A percentile compares a stretch with the other conserved stretches of the same genome.
These are phyloP conservation scores for Agrypnia vestita DNA, from an alignment of 1,140 invertebrate genomes.

Conservation along the genomic window DNA sequence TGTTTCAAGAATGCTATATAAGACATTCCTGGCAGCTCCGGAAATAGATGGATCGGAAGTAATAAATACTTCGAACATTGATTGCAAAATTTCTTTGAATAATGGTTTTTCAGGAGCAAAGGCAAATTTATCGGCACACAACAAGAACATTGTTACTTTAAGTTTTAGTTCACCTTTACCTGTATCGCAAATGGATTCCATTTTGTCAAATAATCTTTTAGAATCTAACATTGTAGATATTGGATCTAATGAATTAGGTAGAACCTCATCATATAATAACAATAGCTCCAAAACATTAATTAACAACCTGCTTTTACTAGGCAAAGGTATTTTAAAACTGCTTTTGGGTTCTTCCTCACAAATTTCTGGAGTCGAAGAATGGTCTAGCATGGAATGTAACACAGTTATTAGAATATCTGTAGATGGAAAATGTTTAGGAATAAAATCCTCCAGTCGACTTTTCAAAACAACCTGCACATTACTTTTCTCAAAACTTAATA, in stretches of 20 bases:
- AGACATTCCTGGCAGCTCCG: conserved; percentile 67
- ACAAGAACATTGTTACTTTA: conserved; percentile 78
- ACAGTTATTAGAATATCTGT: conserved; percentile 70
- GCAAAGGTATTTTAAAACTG: conserved; percentile 64
- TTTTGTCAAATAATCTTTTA: conserved; percentile 69
- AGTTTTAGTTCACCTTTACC: conserved; percentile 74
- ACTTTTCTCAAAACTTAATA: conserved; percentile 63
- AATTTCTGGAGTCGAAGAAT: conserved; percentile 55
- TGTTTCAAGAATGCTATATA: conserved; percentile 74
- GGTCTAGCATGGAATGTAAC: conserved; percentile 71
- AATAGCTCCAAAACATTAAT: conserved; percentile 73
- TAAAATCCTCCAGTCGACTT: conserved; percentile 68
- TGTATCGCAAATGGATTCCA: conserved; percentile 64
- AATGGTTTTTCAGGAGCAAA: conserved; percentile 74
- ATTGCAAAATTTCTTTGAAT: conserved; percentile 75
- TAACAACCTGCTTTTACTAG: conserved; percentile 67
- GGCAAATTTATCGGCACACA: conserved; percentile 73
- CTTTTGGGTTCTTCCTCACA: conserved; percentile 54
- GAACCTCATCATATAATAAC: conserved; percentile 72
- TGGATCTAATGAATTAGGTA: conserved; percentile 73
- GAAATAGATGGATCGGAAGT: conserved; percentile 68
- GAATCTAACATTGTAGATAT: conserved; percentile 69
- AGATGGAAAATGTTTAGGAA: conserved; percentile 73
- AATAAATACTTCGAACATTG: conserved; percentile 74
- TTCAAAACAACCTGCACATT: conserved; percentile 65